Evolutionary conservation across 1,140 invertebrate genomes (phyloP), one percentile per base, ranked within the genome.

Genomic region (Saccostrea glomerata): DNA sequence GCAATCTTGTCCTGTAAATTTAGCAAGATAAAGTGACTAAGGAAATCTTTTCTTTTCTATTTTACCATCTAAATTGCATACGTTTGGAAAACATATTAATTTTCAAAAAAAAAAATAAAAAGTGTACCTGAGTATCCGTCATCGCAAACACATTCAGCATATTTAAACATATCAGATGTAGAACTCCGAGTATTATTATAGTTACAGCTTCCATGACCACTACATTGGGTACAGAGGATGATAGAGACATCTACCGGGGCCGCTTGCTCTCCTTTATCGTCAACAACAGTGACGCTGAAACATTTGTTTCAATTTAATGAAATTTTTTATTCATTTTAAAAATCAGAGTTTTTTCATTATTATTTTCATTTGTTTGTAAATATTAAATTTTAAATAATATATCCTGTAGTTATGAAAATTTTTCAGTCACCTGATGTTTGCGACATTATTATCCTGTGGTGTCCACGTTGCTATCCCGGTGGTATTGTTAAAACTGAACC

Each of bases 1-100:
- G 73, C 89, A 89, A 3, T 89, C 84, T 40, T 85, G 63, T 56
- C 89, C 89, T 89, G 25, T 40, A 23, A 4, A 73, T 23, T 55
- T 47, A 36, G 30, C 30, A 36, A 2, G 0, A 36, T 2, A 36
- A 36, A 36, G 30, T 36, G 0, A 36, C 30, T 36, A 36, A 36
- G 30, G 1, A 36, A n/a, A 2, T 0, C 30, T 36, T 36, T 36
- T 36, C n/a, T n/a, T n/a, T 36, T 36, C 2, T 36, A 36, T 36
- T 36, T 36, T 36, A 36, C 30, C 2, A 1, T 36, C 30, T 36
- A 36, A 36, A 36, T 36, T 36, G 1, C 30, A 36, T 36, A 36
- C 30, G 0, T 36, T 2, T 36, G 30, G 30, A 36, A 36, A 36
- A 36, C 30, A 36, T 36, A 1, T 1, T 36, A 36, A 36, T 36